Evolutionary conservation across 2,113 vertebrate genomes (phyloP), one percentile per base, ranked within the genome.

Genomic region (Tamias sibiricus): DNA sequence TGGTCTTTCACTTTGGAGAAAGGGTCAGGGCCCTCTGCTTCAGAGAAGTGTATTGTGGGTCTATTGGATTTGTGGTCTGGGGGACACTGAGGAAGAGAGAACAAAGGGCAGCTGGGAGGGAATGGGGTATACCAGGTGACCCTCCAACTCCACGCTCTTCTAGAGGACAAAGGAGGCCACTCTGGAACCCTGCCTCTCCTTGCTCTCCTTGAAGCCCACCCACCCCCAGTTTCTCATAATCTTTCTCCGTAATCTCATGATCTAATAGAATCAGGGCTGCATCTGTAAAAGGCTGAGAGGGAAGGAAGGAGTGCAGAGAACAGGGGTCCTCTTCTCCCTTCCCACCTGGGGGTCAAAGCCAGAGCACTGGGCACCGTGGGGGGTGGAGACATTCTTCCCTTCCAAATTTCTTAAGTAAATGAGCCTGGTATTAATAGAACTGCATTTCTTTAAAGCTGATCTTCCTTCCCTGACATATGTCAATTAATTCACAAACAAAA

Each of bases 361-460:
- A 35, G 26, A 26, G 66, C 1, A 10, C 12, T 37, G 28, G 79
- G 1, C 40, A 54, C 57, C 57, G 22, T 37, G 37, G 10, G 17
- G 17, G 4, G 17, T 24, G 13, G 4, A n/a, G 68, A 28, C 2
- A 19, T 47, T 37, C 47, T 47, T 95, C 32, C 57, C 37, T 75
- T n/a, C 81, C 49, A 94, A 80, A 47, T 30, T 40, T 32, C 81
- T 44, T 28, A 64, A n/a, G 13, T 68, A 54, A 49, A 79, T 47
- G 91, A 37, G 13, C 35, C 44, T 54, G 47, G 4, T 24, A 74
- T 0, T 57, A 9, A 77, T 90, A 66, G 84, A 57, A 47, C 44
- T 35, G 40, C 32, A 42, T 12, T 13, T 93, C 95, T 89, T 95
- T 89, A 93, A 96, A 97, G 40, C 37, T 87, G 72, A 85, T 22